Evolutionary conservation across 1,140 invertebrate species (phyloP), one percentile per base, ranked within the genome.

Genomic region (Manduca sexta): DNA sequence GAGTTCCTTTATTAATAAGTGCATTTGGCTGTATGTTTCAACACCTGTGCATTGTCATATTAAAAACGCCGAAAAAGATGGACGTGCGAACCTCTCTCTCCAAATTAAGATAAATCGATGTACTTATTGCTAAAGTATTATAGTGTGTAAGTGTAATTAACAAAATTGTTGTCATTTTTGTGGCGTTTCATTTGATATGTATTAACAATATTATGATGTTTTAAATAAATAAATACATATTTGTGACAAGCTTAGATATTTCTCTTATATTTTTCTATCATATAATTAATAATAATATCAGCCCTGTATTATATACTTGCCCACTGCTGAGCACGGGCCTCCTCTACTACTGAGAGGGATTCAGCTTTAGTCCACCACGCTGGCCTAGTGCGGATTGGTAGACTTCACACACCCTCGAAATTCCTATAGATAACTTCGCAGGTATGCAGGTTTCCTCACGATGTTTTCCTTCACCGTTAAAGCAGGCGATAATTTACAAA

Each of bases 211-310:
- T 74, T 74, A 63, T 68, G 64, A 76, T 69, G 75, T 80, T 83
- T 81, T 77, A 73, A 81, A 81, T 78, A 78, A 81, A 81, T 80
- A 63, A 66, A 65, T 64, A 80, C 60, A 70, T 79, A 84, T 84
- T 80, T 84, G 75, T 80, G 78, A 79, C 65, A 77, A 77, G 76
- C 74, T 29, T 33, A 64, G 56, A 15, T 2, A 8, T 42, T 43
- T 43, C 14, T 43, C 10, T 43, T 18, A 18, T 42, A 21, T 42
- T 26, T 26, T n/a, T 26, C 7, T 13, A 11, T 12, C 40, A 10
- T 12, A 12, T 6, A n/a, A n/a, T n/a, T n/a, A n/a, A n/a, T n/a
- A n/a, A n/a, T n/a, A n/a, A n/a, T n/a, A n/a, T n/a, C n/a, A n/a
- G n/a, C n/a, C n/a, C n/a, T n/a, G n/a, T n/a, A n/a, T n/a, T n/a